Conservation (phyloP, 30 jellyfish, hydroid and myxozoan genomes). For the Pseudorhiza aurosa region DNA sequence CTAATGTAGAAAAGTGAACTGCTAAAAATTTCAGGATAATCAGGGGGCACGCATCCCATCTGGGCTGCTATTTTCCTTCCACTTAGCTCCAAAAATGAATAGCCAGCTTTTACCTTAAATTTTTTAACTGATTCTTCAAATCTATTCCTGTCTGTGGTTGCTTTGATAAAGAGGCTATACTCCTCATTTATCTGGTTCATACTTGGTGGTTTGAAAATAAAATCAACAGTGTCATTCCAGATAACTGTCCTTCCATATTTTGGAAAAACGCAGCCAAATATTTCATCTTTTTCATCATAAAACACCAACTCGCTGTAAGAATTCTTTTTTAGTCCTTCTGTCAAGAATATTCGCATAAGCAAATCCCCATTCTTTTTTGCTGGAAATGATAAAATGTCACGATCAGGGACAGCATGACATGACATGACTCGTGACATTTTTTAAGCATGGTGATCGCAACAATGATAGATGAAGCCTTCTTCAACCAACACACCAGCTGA, state of each 20-base stretch:
- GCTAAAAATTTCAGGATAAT: too few relatives aligned
- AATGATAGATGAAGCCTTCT: too few relatives aligned
- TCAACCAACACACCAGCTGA: too few relatives aligned
- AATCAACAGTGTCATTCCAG: slow-evolving; percentile 66
- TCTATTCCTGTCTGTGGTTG: slow-evolving; percentile 28
- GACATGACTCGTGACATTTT: too few relatives aligned
- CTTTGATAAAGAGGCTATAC: slow-evolving; percentile 63
- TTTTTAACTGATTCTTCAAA: slow-evolving; percentile 28
- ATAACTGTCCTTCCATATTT: slow-evolving; percentile 47
- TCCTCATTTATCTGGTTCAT: slow-evolving; percentile 56
- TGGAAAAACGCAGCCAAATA: slow-evolving; percentile 57
- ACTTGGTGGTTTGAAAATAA: slow-evolving; percentile 75
- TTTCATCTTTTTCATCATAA: slow-evolving; percentile 57
- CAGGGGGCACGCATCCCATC: too few relatives aligned
- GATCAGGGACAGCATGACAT: too few relatives aligned
- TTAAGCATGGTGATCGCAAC: too few relatives aligned
- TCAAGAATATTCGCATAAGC: slow-evolving; percentile 50
- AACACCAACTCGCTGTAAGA: slow-evolving; percentile 74
- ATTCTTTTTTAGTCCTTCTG: slow-evolving; percentile 54
- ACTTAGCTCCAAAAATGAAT: too few relatives aligned
- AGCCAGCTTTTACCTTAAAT: slow-evolving; percentile 51
- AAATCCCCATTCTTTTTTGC: slow-evolving; percentile 59
- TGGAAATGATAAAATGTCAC: too few relatives aligned
- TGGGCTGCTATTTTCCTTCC: background rate
- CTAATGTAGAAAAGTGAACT: too few relatives aligned